phyloP scores from a whole-genome alignment of 2,113 vertebrate genomes.

The Emydura subglobosa region DNA sequence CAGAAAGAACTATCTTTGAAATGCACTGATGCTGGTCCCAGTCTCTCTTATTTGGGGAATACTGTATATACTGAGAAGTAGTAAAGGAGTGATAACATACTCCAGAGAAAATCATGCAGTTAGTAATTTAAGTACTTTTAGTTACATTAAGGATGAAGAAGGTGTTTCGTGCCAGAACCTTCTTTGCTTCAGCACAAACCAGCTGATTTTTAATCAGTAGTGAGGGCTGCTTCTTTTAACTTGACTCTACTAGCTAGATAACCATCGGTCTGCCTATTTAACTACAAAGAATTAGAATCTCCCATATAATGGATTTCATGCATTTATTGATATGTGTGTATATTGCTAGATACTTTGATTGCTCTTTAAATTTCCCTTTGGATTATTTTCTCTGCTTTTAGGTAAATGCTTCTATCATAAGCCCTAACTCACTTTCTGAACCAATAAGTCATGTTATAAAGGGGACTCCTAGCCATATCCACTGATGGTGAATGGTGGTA shows the following conservation, averaged over 20 bases:
- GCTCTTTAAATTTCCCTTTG: neutral
- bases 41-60: neutral
- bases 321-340: neutral
- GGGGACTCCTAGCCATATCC: neutral
- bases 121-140: constrained; percentile 24
- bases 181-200: neutral
- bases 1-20: neutral
- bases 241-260: constrained; percentile 3
- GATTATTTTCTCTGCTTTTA: neutral
- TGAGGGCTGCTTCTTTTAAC: constrained; percentile 11
- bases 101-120: neutral
- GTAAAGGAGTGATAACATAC: neutral
- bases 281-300: neutral
- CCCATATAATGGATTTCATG: neutral
- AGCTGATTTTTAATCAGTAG: neutral
- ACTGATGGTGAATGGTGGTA: neutral
- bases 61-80: neutral
- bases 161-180: neutral
- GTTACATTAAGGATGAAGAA: constrained; percentile 8
- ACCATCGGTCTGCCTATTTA: constrained; percentile 2
- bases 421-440: neutral
- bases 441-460: neutral
- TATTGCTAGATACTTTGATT: neutral
- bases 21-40: neutral
- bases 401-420: neutral